Evolutionary conservation across 2,113 vertebrate species (phyloP).

Genomic region (Oxyruncus cristatus): DNA sequence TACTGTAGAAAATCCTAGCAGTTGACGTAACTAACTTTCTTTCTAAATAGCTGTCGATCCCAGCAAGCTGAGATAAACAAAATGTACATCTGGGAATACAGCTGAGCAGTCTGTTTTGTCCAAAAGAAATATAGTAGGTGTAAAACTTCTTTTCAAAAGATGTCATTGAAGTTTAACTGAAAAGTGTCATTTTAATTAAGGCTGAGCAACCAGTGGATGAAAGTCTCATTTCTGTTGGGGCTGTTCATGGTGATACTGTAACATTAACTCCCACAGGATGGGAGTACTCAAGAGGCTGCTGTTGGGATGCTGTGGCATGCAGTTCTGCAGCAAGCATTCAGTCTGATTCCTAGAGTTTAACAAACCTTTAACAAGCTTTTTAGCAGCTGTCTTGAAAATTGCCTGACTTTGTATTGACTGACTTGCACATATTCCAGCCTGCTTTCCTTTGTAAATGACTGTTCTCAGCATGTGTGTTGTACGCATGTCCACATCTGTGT

Average conservation of each 20-base stretch:
- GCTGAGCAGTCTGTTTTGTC: background rate
- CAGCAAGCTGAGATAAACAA: background rate
- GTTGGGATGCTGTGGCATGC: background rate
- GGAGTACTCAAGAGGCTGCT: background rate
- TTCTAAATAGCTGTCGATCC: constrained; percentile 5
- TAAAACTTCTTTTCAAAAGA: constrained; percentile 21
- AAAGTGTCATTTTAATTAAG: background rate
- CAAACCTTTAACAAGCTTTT: background rate
- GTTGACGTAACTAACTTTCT: constrained; percentile 5
- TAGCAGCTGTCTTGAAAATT: background rate
- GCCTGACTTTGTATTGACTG: background rate
- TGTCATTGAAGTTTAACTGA: background rate
- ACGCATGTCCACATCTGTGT: fast-evolving
- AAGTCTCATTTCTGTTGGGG: background rate
- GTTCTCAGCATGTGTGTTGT: background rate
- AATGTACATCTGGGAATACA: background rate
- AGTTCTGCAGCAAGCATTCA: background rate
- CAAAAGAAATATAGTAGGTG: background rate
- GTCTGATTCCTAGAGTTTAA: background rate
- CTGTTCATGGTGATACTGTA: background rate
- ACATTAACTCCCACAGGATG: background rate
- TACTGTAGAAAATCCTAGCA: constrained; percentile 21
- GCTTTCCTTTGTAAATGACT: background rate
- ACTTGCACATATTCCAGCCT: background rate
- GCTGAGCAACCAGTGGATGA: background rate